Evolutionary conservation across 2,888 invertebrate species (phyloP).

Genomic region (Oscheius myriophilus): DNA sequence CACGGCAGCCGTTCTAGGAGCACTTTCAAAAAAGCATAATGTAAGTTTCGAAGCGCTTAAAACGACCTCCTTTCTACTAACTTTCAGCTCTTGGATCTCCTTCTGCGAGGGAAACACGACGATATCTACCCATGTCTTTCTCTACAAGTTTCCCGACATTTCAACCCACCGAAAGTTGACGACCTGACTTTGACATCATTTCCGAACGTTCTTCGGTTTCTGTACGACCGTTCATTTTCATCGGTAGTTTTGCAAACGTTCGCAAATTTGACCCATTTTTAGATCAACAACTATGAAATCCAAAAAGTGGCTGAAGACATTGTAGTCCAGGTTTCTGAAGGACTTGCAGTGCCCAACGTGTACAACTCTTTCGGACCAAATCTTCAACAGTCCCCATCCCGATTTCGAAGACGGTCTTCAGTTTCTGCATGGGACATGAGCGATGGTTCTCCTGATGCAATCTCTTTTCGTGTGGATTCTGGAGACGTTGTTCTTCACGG

Average conservation of each 20-base stretch:
- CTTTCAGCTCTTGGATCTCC: constrained; percentile 22
- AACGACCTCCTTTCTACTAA: background rate
- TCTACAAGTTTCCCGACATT: constrained; percentile 84
- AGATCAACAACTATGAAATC: constrained; percentile 13
- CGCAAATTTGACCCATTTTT: background rate
- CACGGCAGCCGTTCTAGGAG: constrained; percentile 44
- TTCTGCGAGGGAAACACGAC: constrained; percentile 19
- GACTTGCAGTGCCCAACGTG: constrained; percentile 76
- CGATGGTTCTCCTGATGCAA: constrained; percentile 93
- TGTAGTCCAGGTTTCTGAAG: constrained; percentile 77
- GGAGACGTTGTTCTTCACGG: constrained; percentile 86
- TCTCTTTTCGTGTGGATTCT: constrained; percentile 81
- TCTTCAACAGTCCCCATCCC: constrained; percentile 80
- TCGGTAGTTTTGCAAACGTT: constrained; percentile 7
- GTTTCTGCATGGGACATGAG: constrained; percentile 95
- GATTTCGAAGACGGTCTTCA: constrained; percentile 88
- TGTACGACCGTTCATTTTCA: constrained; percentile 53
- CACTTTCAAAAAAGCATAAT: constrained; percentile 37
- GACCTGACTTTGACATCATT: constrained; percentile 47
- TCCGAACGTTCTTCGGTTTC: constrained; percentile 57
- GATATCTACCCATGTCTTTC: constrained; percentile 75
- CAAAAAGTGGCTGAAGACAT: constrained; percentile 49
- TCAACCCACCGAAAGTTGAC: constrained; percentile 19
- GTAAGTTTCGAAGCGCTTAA: constrained; percentile 19
- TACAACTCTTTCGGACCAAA: constrained; percentile 40